phyloP scores from a whole-genome alignment of 2,888 invertebrate genomes.

The Monopis laevigella region DNA sequence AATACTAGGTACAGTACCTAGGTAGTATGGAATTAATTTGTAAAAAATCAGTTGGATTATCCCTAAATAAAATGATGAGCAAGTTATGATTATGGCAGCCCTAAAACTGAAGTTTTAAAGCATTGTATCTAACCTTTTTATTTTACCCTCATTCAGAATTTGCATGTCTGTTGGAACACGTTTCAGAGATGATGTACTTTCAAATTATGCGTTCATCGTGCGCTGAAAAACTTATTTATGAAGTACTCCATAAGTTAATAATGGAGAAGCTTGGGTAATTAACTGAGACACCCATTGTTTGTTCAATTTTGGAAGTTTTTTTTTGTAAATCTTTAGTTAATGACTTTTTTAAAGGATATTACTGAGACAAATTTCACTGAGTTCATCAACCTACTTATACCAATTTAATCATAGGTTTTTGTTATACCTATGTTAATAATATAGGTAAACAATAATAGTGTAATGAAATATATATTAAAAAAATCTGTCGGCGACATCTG shows the following conservation, averaged over 20 bases:
- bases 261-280: slow-evolving; percentile 4
- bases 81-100: slow-evolving; percentile 20
- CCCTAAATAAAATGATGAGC: not conserved
- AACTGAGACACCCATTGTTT: slow-evolving; percentile 1
- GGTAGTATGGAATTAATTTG: too few species aligned
- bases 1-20: too few species aligned
- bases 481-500: too few species aligned
- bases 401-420: too few species aligned
- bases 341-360: too few species aligned
- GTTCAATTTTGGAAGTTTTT: not conserved
- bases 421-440: too few species aligned
- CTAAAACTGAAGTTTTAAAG: slow-evolving; percentile 54
- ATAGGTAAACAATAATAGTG: too few species aligned
- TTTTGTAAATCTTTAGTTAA: too few species aligned
- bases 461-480: too few species aligned
- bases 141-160: slow-evolving; percentile 49
- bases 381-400: too few species aligned
- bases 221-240: slow-evolving; percentile 49
- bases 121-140: slow-evolving; percentile 52
- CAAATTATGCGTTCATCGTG: slow-evolving; percentile 35
- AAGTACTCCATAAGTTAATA: slow-evolving; percentile 40
- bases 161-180: slow-evolving; percentile 45
- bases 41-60: too few species aligned
- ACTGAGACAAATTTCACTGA: too few species aligned
- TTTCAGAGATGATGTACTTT: slow-evolving; percentile 56